A percentile compares a stretch with the other conserved stretches of the same genome.
Evolutionary conservation across 2,888 invertebrate species (phyloP).

Genomic region (Thymelicus acteon): DNA sequence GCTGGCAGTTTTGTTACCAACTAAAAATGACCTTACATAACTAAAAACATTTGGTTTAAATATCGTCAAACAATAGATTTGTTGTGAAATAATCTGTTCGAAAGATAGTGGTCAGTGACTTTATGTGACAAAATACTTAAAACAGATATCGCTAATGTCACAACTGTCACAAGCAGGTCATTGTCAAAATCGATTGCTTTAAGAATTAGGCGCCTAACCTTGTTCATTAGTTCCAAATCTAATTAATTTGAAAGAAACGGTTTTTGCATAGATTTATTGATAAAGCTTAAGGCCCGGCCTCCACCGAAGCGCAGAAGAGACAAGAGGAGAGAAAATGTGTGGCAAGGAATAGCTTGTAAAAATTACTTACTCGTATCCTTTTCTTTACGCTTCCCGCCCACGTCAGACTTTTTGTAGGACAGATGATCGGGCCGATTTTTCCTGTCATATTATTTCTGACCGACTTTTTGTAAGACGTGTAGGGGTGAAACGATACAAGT

Average conservation of each 20-base stretch:
- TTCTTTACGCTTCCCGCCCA: too few relatives aligned
- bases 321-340: too few relatives aligned
- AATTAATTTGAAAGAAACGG: constrained; percentile 9
- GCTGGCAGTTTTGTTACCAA: neutral
- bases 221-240: constrained; percentile 25
- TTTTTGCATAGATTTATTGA: neutral
- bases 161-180: constrained; percentile 24
- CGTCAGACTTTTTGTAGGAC: too few relatives aligned
- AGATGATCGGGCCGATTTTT: too few relatives aligned
- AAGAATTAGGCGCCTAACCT: constrained; percentile 22
- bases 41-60: neutral
- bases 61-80: neutral
- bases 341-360: too few relatives aligned
- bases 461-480: too few relatives aligned
- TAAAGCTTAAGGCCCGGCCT: neutral
- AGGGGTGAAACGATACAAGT: too few relatives aligned
- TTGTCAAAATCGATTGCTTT: constrained; percentile 21
- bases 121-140: neutral
- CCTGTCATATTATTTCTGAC: too few relatives aligned
- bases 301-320: too few relatives aligned
- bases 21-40: neutral
- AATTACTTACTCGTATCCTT: too few relatives aligned
- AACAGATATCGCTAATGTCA: neutral
- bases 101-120: neutral
- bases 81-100: neutral